Conservation (phyloP, 1,140 invertebrate genomes). For the Papilio glaucus region DNA sequence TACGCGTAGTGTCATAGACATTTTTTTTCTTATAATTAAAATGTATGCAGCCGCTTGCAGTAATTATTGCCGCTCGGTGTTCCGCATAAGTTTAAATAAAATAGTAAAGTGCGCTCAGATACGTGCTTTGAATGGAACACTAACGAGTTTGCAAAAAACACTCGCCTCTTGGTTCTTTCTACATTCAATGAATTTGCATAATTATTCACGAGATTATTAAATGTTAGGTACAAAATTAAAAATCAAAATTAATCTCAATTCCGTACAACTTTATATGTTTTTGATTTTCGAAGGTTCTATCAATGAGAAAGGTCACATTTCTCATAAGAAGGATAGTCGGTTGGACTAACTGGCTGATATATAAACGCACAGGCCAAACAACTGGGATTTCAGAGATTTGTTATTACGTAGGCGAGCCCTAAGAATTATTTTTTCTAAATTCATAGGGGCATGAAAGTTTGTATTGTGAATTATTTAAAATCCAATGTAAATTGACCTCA, state of each 20-base stretch:
- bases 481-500: too few relatives aligned
- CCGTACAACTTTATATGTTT: too few relatives aligned
- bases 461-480: too few relatives aligned
- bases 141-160: constrained; percentile 21
- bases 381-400: too few relatives aligned
- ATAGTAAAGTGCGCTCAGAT: constrained; percentile 11
- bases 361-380: too few relatives aligned
- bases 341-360: too few relatives aligned
- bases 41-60: background rate
- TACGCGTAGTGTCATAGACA: background rate
- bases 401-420: too few relatives aligned
- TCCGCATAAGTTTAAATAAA: constrained; percentile 15
- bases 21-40: constrained; percentile 7
- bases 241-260: background rate
- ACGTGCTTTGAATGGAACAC: constrained; percentile 13
- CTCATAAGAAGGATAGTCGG: too few relatives aligned
- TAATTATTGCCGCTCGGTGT: constrained; percentile 17
- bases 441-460: too few relatives aligned
- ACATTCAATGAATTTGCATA: constrained; percentile 10
- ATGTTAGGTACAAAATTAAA: background rate
- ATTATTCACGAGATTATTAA: constrained; percentile 6
- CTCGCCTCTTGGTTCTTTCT: constrained; percentile 2
- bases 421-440: too few relatives aligned
- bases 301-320: too few relatives aligned
- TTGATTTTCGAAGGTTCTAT: background rate